Base-by-base conservation (phyloP, 1,140 invertebrate species). In the Stegodyphus mimosarum region DNA sequence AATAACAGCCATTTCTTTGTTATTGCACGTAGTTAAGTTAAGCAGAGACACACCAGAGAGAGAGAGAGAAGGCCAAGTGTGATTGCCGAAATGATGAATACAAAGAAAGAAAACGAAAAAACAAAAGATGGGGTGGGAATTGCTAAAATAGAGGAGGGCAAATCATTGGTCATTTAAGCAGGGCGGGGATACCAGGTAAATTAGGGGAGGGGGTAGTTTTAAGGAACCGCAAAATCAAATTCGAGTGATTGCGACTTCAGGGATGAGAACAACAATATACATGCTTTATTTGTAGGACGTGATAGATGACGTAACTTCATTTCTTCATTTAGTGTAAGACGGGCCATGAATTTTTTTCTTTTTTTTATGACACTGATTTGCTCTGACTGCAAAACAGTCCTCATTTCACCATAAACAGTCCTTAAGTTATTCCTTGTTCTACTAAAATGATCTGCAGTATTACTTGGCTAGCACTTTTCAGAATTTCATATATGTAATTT, bases 141-240 rank as follows among this genome's bases (percentile, higher is more conserved):
- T 13, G 80, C 17, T 84, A 60, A 75, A 67, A 49, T 60, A 50
- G 72, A 84, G 66, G 81, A 84, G 72, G 81, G 60, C 17, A 84
- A 84, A 84, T 84, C 81, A 84, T 84, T 84, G 81, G 81, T 84
- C 73, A 75, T 76, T 84, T 84, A 84, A 84, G 81, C 55, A 84
- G 72, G 81, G 81, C 81, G 81, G 81, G 72, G 17, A 55, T 17
- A 55, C 50, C 18, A 49, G 18, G 63, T 70, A 76, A 76, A 84
- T 84, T 84, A 76, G 81, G 73, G 81, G 81, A 84, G 81, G 81
- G 72, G 66, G 81, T 60, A 55, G 63, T 75, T 75, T 69, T 51
- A 49, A 70, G 18, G 73, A 76, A 84, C 81, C 81, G 64, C 81
- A 84, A 63, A 66, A 75, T 75, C 64, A 76, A 84, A 83, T 74